These are phyloP conservation scores for Pharmacophagus antenor DNA, from an alignment of 2,888 invertebrate species.

Conservation along the genomic window DNA sequence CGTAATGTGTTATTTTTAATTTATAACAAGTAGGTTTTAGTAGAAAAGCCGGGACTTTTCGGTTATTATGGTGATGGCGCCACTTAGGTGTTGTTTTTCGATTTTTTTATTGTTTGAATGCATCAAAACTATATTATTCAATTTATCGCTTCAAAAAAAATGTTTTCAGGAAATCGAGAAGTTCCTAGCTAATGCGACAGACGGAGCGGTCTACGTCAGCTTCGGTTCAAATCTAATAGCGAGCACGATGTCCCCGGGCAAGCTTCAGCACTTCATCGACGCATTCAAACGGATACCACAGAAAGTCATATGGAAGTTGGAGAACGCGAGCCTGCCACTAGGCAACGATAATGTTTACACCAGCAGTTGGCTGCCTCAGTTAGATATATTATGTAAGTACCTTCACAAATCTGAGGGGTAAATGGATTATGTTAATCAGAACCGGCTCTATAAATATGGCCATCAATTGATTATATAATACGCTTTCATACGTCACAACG, in stretches of 20 bases:
- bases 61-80: no score
- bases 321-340: conserved; percentile 77
- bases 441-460: background rate
- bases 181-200: conserved; percentile 81
- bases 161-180: conserved; percentile 74
- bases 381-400: conserved; percentile 84
- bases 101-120: no score
- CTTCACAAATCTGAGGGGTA: background rate
- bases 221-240: conserved; percentile 87
- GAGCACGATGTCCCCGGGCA: conserved; percentile 81
- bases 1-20: no score
- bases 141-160: background rate
- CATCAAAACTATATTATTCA: no score
- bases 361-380: conserved; percentile 84
- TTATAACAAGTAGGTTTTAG: no score
- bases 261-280: conserved; percentile 77
- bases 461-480: background rate
- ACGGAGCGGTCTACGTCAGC: conserved; percentile 86
- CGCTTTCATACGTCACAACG: background rate
- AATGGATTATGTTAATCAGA: background rate
- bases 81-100: no score
- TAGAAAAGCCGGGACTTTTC: no score
- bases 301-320: conserved; percentile 88
- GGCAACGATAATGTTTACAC: conserved; percentile 81
- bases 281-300: conserved; percentile 83